Evolutionary conservation across 30 jellyfish, hydroid and myxozoan species (phyloP).

Genomic region (Phacellophora camtschatica): DNA sequence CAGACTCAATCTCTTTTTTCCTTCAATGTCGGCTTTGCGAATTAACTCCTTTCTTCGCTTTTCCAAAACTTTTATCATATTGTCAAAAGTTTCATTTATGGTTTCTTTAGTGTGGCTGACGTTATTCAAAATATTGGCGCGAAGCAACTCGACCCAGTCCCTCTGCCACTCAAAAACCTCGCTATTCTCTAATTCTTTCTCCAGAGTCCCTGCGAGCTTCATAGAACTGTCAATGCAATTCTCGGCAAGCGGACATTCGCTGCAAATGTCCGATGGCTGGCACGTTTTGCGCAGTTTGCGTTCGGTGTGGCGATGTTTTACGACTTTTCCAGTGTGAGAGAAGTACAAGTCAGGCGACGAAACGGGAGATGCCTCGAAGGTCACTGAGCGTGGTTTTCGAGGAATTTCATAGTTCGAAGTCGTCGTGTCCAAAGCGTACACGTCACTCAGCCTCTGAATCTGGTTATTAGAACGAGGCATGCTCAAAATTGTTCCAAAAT

Average conservation of each 20-base stretch:
- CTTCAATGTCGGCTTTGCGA: slow-evolving; percentile 67
- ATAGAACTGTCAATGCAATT: slow-evolving; percentile 41
- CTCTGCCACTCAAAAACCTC: slow-evolving; percentile 68
- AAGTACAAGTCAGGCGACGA: slow-evolving; percentile 53
- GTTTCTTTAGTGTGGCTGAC: slow-evolving; percentile 47
- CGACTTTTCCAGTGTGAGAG: slow-evolving; percentile 50
- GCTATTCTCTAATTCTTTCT: slow-evolving; percentile 2
- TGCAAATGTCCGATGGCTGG: slow-evolving; percentile 27
- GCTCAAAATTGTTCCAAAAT: too few species aligned
- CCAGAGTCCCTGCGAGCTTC: slow-evolving; percentile 34
- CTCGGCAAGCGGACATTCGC: slow-evolving; percentile 63
- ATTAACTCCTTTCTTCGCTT: slow-evolving; percentile 53
- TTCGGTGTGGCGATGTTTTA: slow-evolving; percentile 58
- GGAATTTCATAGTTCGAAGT: too few species aligned
- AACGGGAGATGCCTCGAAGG: slow-evolving; percentile 49
- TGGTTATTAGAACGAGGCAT: too few species aligned
- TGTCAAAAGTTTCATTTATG: slow-evolving; percentile 55
- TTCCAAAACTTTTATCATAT: slow-evolving; percentile 24
- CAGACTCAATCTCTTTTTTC: slow-evolving; percentile 51
- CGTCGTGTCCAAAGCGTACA: too few species aligned
- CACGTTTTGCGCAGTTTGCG: slow-evolving; percentile 32
- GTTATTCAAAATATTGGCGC: slow-evolving; percentile 46
- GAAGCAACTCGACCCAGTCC: slow-evolving; percentile 74
- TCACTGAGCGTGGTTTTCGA: too few species aligned
- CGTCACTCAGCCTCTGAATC: too few species aligned